Base-by-base conservation (phyloP, 2,888 invertebrate genomes). In the Scaptomyza caliginosa region DNA sequence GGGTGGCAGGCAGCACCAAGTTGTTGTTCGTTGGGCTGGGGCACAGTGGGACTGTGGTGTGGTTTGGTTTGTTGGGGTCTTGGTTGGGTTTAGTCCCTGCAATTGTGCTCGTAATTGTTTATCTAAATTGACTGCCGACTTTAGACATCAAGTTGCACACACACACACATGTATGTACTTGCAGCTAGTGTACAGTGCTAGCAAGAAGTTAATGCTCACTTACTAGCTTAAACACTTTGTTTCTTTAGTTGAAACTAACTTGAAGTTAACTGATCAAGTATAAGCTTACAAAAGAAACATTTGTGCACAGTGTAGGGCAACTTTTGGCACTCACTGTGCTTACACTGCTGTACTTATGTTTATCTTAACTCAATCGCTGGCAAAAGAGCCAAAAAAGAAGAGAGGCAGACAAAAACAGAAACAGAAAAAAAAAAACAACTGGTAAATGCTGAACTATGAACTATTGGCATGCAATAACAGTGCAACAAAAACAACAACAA, bases 31-130 rank as follows among this genome's bases (percentile, higher is more conserved):
- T n/a, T n/a, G n/a, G n/a, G n/a, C n/a, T n/a, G n/a, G n/a, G n/a
- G n/a, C n/a, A n/a, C n/a, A n/a, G n/a, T n/a, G n/a, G n/a, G n/a
- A n/a, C n/a, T n/a, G n/a, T n/a, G n/a, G n/a, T n/a, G n/a, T n/a
- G n/a, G n/a, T n/a, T n/a, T n/a, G n/a, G n/a, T n/a, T n/a, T n/a
- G n/a, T n/a, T n/a, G n/a, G n/a, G n/a, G n/a, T n/a, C n/a, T n/a
- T 28, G 19, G 13, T 39, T 11, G 13, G 19, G 30, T 19, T n/a
- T 10, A 48, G 32, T 36, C 40, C 46, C 67, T 66, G 76, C 71
- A 81, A 80, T 84, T 84, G 67, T 63, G 75, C 80, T 56, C 85
- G 85, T 85, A 84, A 80, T 81, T 80, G 80, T 84, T 85, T 84
- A 80, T 80, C 79, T 80, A 80, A 78, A 78, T 78, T 78, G 77